phyloP scores from a whole-genome alignment of 2,888 invertebrate species.

The Chymomyza procnemis region DNA sequence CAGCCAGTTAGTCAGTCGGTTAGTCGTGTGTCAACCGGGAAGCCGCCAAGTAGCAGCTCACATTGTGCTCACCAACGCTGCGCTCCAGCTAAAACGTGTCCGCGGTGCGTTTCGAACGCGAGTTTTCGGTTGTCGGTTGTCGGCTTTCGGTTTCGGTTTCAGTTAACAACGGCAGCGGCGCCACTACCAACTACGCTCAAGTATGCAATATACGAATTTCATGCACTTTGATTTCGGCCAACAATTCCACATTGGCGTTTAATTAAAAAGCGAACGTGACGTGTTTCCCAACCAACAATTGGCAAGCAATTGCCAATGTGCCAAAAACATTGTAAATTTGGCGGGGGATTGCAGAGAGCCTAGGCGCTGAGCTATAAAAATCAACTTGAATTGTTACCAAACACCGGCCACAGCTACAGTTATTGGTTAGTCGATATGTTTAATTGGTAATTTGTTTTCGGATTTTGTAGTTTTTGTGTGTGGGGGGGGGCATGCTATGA shows the following conservation, averaged over 20 bases:
- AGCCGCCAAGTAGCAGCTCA: conserved; percentile 62
- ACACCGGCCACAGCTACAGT: background rate
- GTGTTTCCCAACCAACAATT: conserved; percentile 36
- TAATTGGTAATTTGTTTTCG: background rate
- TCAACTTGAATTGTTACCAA: conserved; percentile 10
- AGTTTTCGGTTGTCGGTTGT: background rate
- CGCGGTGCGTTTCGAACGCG: background rate
- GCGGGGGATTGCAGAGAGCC: background rate
- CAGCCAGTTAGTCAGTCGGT: conserved; percentile 53
- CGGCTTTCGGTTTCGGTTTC: background rate
- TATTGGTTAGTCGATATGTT: background rate
- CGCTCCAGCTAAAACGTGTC: background rate
- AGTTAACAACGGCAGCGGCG: too few species aligned
- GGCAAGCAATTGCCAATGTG: conserved; percentile 31
- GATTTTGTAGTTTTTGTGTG: background rate
- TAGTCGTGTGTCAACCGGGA: conserved; percentile 75
- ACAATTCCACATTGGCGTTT: conserved; percentile 44
- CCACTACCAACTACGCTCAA: too few species aligned
- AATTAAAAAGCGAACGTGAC: conserved; percentile 66
- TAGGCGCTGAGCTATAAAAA: conserved; percentile 6
- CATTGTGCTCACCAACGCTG: background rate
- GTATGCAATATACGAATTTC: background rate
- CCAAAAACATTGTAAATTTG: background rate
- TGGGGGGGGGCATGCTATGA: too few species aligned
- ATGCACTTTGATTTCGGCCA: conserved; percentile 8